A percentile compares a stretch with the other conserved stretches of the same genome.
Conservation (phyloP, 2,113 vertebrate genomes). For the Mesocricetus auratus region DNA sequence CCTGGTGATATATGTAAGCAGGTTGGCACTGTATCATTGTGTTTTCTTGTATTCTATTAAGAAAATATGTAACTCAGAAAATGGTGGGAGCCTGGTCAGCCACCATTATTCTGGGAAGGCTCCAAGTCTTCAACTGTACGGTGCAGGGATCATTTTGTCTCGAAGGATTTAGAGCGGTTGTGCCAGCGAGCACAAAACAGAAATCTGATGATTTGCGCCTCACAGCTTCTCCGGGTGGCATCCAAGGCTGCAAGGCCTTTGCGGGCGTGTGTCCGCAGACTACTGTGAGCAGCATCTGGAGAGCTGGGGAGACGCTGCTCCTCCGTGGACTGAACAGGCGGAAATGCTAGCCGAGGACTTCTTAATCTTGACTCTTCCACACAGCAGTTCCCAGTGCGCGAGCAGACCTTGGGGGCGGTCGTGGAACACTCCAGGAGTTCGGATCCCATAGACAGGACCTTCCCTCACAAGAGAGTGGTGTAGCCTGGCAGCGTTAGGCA, state of each 20-base stretch:
- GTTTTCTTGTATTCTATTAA: neutral
- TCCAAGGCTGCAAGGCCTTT: constrained; percentile 54
- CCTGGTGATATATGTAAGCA: neutral
- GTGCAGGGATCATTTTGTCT: constrained; percentile 44
- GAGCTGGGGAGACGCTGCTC: constrained; percentile 5
- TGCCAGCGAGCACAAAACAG: constrained; percentile 35
- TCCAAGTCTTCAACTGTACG: neutral
- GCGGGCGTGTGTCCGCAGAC: constrained; percentile 31
- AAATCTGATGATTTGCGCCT: constrained; percentile 45
- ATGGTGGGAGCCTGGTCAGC: neutral
- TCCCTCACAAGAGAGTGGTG: neutral
- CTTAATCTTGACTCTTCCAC: constrained; percentile 13
- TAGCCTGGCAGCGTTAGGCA: neutral
- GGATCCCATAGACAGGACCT: neutral
- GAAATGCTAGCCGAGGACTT: constrained; percentile 16
- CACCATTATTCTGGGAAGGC: neutral
- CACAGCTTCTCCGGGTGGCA: constrained; percentile 6
- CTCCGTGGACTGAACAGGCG: constrained; percentile 26
- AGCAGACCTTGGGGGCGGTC: neutral
- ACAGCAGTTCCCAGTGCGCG: neutral
- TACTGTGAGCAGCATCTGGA: neutral
- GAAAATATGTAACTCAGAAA: neutral
- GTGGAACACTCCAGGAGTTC: neutral
- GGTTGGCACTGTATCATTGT: neutral
- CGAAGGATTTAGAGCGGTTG: constrained; percentile 33